These are phyloP conservation scores for Pseudomugil tenellus DNA, from an alignment of 2,797 vertebrate species.

Conservation along the genomic window DNA sequence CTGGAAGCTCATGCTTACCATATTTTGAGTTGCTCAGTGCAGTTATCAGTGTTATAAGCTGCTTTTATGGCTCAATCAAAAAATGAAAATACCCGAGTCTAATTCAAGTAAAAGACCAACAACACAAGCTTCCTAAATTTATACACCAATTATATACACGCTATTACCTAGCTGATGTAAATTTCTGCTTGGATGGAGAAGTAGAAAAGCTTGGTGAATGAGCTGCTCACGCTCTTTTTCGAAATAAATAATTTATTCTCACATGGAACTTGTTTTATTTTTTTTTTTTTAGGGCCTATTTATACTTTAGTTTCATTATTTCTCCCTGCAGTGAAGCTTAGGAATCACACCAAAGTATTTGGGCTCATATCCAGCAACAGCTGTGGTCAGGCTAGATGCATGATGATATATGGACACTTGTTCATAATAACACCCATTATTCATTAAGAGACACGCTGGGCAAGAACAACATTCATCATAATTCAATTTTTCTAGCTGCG, in stretches of 20 bases:
- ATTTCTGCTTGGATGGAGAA: background rate
- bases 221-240: background rate
- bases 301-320: background rate
- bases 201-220: conserved; percentile 5
- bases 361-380: background rate
- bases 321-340: background rate
- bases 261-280: background rate
- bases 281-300: background rate
- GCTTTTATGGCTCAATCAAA: background rate
- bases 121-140: conserved; percentile 3
- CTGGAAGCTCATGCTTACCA: background rate
- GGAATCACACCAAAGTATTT: conserved; percentile 10
- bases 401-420: conserved; percentile 25
- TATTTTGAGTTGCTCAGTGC: background rate
- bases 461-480: conserved; percentile 28
- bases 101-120: conserved; percentile 12
- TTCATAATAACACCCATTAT: conserved; percentile 17
- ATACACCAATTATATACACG: conserved; percentile 29
- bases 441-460: background rate
- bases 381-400: conserved; percentile 8
- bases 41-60: background rate
- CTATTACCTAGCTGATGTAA: conserved; percentile 9
- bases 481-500: background rate
- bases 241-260: conserved; percentile 17
- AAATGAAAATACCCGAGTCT: background rate